Evolutionary conservation across 2,888 invertebrate species (phyloP).

Genomic region (Eilema depressum): DNA sequence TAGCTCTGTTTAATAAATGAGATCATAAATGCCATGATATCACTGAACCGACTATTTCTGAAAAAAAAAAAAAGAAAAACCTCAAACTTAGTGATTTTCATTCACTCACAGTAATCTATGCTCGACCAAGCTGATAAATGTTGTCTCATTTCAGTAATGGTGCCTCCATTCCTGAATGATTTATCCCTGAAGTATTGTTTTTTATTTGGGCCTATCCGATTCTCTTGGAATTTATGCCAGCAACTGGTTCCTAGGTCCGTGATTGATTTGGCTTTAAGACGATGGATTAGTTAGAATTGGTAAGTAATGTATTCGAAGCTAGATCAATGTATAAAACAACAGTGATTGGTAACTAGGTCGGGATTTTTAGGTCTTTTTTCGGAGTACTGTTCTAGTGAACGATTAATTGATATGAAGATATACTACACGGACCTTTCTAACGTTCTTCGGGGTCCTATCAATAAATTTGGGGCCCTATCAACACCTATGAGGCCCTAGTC

Average conservation of each 20-base stretch:
- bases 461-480: too few species aligned
- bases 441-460: too few species aligned
- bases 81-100: background rate
- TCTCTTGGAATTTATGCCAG: background rate
- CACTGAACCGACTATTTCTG: too few species aligned
- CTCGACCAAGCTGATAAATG: slow-evolving; percentile 25
- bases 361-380: too few species aligned
- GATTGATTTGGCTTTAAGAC: slow-evolving; percentile 2
- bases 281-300: slow-evolving; percentile 1
- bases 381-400: background rate
- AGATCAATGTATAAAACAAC: background rate
- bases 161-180: slow-evolving; percentile 14
- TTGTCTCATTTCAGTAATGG: slow-evolving; percentile 34
- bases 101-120: slow-evolving; percentile 8
- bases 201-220: slow-evolving; percentile 2
- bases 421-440: too few species aligned
- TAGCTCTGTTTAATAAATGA: too few species aligned
- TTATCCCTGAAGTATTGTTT: slow-evolving; percentile 16
- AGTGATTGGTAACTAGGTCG: background rate
- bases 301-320: background rate
- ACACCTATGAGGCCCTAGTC: too few species aligned
- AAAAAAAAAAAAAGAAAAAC: background rate
- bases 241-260: background rate
- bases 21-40: too few species aligned
- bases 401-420: background rate